Evolutionary conservation across 1,140 invertebrate genomes (phyloP).

Genomic region (Ceratosolen solmsi): DNA sequence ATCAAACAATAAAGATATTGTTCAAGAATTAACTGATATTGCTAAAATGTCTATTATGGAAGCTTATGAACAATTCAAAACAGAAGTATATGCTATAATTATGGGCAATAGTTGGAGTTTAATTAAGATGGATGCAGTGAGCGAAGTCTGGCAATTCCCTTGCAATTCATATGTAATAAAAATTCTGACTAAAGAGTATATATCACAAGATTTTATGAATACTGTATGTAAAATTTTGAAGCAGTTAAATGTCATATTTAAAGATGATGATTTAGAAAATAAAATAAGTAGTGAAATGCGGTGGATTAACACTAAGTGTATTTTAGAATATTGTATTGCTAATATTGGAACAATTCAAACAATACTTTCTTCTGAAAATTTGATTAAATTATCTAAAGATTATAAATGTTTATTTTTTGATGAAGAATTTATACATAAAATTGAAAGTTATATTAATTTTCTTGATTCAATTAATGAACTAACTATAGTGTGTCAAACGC

Average conservation of each 20-base stretch:
- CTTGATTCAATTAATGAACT: slow-evolving; percentile 44
- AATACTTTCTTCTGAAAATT: slow-evolving; percentile 37
- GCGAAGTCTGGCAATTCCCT: slow-evolving; percentile 44
- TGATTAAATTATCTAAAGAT: slow-evolving; percentile 44
- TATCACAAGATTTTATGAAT: slow-evolving; percentile 47
- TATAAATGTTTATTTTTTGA: slow-evolving; percentile 42
- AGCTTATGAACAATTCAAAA: slow-evolving; percentile 49
- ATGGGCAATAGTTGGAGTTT: slow-evolving; percentile 37
- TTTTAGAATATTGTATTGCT: slow-evolving; percentile 39
- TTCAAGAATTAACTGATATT: slow-evolving; percentile 46
- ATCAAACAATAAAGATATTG: slow-evolving; percentile 38
- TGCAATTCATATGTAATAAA: slow-evolving; percentile 42
- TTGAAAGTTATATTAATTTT: slow-evolving; percentile 40
- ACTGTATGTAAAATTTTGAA: slow-evolving; percentile 47
- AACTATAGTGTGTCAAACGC: slow-evolving; percentile 15
- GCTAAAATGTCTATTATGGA: slow-evolving; percentile 45
- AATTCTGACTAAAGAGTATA: slow-evolving; percentile 41
- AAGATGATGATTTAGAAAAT: slow-evolving; percentile 38
- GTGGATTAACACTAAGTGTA: slow-evolving; percentile 36
- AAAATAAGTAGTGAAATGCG: slow-evolving; percentile 38
- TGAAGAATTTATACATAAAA: slow-evolving; percentile 47
- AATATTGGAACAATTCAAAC: slow-evolving; percentile 44
- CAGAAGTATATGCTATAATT: slow-evolving; percentile 48
- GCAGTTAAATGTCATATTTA: slow-evolving; percentile 36
- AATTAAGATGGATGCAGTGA: slow-evolving; percentile 21